Evolutionary conservation across 2,797 vertebrate species (phyloP).

Genomic region (Oceanodroma leucorhoa): DNA sequence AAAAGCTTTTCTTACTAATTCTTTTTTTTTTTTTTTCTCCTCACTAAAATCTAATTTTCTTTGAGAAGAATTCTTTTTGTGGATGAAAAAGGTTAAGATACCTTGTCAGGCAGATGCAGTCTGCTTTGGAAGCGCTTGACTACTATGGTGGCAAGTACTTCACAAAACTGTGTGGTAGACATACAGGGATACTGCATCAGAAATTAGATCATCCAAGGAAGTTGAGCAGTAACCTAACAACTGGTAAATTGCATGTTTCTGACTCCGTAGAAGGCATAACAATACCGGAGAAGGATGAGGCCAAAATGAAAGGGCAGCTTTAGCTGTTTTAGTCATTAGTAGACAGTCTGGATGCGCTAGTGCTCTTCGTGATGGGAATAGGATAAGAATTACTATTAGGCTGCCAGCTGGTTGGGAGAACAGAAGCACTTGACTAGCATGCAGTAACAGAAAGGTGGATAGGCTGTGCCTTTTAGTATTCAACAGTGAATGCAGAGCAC

Average conservation of each 20-base stretch:
- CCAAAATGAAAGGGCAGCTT: not conserved
- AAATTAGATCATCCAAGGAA: not conserved
- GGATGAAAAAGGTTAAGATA: not conserved
- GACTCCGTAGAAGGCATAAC: not conserved
- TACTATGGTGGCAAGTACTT: not conserved
- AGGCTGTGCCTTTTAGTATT: not conserved
- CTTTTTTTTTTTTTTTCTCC: not conserved
- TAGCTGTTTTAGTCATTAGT: not conserved
- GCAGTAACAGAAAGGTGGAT: not conserved
- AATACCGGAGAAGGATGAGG: not conserved
- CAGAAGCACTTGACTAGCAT: not conserved
- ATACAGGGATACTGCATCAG: not conserved
- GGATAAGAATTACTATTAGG: not conserved
- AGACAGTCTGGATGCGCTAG: not conserved
- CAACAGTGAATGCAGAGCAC: not conserved
- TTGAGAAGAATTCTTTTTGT: not conserved
- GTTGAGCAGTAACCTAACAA: not conserved
- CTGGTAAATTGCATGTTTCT: not conserved
- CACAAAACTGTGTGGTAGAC: rapidly evolving
- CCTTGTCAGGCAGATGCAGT: not conserved
- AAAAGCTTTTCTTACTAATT: not conserved
- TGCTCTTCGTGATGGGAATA: not conserved
- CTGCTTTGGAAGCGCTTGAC: not conserved
- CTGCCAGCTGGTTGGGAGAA: not conserved
- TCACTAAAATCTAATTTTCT: not conserved